Percentiles rank a stretch among this genome's conserved stretches.
Conservation (phyloP, 2,888 invertebrate species). For the Tenthredo mesomela region DNA sequence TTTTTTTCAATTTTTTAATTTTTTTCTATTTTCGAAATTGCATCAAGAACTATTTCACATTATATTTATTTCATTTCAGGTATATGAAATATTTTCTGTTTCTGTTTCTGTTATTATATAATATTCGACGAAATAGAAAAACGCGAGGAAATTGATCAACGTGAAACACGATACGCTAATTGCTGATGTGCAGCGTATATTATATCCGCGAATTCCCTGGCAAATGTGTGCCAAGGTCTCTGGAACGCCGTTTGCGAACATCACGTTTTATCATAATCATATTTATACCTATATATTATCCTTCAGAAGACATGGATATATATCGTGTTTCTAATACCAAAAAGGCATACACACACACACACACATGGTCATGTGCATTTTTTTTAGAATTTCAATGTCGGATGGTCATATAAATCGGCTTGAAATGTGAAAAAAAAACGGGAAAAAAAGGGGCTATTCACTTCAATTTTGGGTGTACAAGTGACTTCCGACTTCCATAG, state of each 20-base stretch:
- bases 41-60: background rate
- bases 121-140: background rate
- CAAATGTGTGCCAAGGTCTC: conserved; percentile 6
- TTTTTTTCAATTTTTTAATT: background rate
- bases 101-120: too few species aligned
- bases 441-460: too few species aligned
- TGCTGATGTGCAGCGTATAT: background rate
- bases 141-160: background rate
- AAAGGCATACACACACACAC: too few species aligned
- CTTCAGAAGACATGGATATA: background rate
- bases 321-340: background rate
- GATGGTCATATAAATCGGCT: too few species aligned
- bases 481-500: too few species aligned
- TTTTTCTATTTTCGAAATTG: background rate
- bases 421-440: too few species aligned
- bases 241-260: background rate
- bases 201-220: conserved; percentile 1
- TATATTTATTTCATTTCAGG: background rate
- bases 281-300: background rate
- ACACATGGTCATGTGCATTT: too few species aligned
- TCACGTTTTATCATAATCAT: conserved; percentile 12
- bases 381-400: too few species aligned
- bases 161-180: conserved; percentile 18
- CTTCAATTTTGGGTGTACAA: too few species aligned
- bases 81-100: background rate